A percentile compares a stretch with the other conserved stretches of the same genome.
phyloP scores from a whole-genome alignment of 2,888 invertebrate species.

The Drosophila setosimentum region DNA sequence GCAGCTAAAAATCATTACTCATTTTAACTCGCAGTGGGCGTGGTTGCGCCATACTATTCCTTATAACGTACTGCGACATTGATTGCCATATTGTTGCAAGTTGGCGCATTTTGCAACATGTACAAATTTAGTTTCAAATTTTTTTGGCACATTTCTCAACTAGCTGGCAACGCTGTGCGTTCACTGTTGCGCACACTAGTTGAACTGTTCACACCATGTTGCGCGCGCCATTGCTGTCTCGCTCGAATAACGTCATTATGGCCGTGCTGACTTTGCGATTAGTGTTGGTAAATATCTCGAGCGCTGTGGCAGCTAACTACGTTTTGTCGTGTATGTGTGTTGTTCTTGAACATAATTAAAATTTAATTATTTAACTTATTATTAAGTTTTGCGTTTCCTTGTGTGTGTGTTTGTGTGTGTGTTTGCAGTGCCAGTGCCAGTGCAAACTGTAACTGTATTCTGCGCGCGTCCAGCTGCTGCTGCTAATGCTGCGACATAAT shows the following conservation, averaged over 20 bases:
- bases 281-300: conserved; percentile 60
- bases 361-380: conserved; percentile 76
- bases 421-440: conserved; percentile 24
- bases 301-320: conserved; percentile 63
- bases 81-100: conserved; percentile 22
- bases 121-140: conserved; percentile 37
- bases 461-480: conserved; percentile 40
- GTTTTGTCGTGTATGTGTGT: conserved; percentile 72
- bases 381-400: conserved; percentile 67
- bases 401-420: conserved; percentile 19
- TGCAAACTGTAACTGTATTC: conserved; percentile 26
- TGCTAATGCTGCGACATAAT: conserved; percentile 53
- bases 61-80: conserved; percentile 11
- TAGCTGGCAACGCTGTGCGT: conserved; percentile 53
- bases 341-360: conserved; percentile 72
- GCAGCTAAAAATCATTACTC: conserved; percentile 51
- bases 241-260: conserved; percentile 70
- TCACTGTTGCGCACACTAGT: conserved; percentile 35
- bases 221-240: conserved; percentile 60
- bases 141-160: conserved; percentile 2
- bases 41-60: conserved; percentile 14
- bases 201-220: conserved; percentile 66
- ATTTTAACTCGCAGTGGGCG: conserved; percentile 38
- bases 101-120: conserved; percentile 1
- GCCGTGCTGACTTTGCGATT: conserved; percentile 50